Evolutionary conservation across 2,888 invertebrate species (phyloP), one percentile per base, ranked within the genome.

Genomic region (Polietes domitor): DNA sequence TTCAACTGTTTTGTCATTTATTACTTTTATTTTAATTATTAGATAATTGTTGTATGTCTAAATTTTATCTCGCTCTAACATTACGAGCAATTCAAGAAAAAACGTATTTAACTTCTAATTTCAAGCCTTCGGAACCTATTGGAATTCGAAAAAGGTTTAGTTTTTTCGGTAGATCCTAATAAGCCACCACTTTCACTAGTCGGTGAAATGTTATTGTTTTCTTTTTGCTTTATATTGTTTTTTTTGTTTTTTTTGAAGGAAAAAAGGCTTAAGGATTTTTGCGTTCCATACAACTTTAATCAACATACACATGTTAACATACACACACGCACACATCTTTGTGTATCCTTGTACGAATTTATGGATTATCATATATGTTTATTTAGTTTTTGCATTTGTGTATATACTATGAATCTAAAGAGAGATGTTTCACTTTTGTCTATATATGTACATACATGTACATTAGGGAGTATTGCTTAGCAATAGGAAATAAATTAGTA

Each of bases 341-440:
- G 63, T 28, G 28, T 61, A 32, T 28, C 28, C 32, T 15, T 65
- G 65, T 41, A 41, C 32, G 41, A 32, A 43, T 68, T 43, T 43
- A 68, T 68, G 26, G 58, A 58, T 58, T 58, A 58, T 58, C 41
- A 68, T 68, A 21, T n/a, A 43, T 68, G 43, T 68, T 68, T 68
- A 68, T 68, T 68, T 68, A 68, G 68, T 43, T 68, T 68, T 4
- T 58, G 58, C 58, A 12, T 10, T 10, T 65, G 65, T 65, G 12
- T 41, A 4, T 65, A 41, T 37, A 17, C 12, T 65, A 10, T 41
- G 26, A 24, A 58, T 58, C 58, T 58, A 26, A 58, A 53, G 10
- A 24, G 32, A 37, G 17, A 63, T 32, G n/a, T 63, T 32, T 63
- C 58, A 26, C 15, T 17, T 63, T 63, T 26, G 53, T 63, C 3